Evolutionary conservation across 2,113 vertebrate genomes (phyloP).

Genomic region (Mormyrus iriodes): DNA sequence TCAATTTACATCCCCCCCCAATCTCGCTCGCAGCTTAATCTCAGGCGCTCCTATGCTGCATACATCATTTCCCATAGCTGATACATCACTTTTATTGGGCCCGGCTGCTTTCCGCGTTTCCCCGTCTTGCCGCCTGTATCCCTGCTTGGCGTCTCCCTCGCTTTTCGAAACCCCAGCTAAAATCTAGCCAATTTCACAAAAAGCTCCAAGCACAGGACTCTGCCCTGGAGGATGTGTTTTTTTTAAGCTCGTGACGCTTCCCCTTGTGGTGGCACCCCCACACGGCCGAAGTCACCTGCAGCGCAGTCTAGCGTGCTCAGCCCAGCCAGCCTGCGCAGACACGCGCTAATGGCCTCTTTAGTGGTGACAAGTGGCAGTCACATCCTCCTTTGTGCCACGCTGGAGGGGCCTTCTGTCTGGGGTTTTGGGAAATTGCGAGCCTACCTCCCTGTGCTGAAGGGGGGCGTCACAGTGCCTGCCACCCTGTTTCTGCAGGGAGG

Average conservation of each 20-base stretch:
- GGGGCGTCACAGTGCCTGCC: conserved; percentile 45
- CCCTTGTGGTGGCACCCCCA: not conserved
- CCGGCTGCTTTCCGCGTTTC: conserved; percentile 39
- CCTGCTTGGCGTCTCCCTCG: conserved; percentile 22
- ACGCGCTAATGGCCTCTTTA: not conserved
- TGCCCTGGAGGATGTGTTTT: not conserved
- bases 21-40: conserved; percentile 52
- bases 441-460: conserved; percentile 51
- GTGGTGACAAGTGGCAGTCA: not conserved
- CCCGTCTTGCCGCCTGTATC: conserved; percentile 40
- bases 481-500: conserved; percentile 40
- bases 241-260: not conserved
- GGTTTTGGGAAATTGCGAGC: conserved; percentile 42
- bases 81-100: conserved; percentile 61
- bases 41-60: conserved; percentile 58
- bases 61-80: conserved; percentile 62
- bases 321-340: not conserved
- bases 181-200: conserved; percentile 7
- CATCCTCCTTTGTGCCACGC: not conserved
- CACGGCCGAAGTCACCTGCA: not conserved
- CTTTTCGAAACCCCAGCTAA: conserved; percentile 55
- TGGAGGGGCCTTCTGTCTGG: not conserved
- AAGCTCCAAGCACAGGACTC: not conserved
- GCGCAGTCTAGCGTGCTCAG: not conserved
- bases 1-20: conserved; percentile 56